phyloP scores from a whole-genome alignment of 2,113 vertebrate genomes.

The Hemiprocne comata region DNA sequence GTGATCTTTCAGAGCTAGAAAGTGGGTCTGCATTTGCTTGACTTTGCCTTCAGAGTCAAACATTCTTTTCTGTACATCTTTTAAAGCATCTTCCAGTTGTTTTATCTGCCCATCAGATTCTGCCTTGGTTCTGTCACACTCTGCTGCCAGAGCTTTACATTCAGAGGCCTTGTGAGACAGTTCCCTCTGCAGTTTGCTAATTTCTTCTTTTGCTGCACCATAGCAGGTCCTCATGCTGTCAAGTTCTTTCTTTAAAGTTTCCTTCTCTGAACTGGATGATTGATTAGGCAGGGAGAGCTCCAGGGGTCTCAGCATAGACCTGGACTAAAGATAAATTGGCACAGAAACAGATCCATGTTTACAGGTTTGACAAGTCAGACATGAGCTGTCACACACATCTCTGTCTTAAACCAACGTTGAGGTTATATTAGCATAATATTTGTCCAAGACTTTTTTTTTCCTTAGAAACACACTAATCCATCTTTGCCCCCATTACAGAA shows the following conservation, averaged over 20 bases:
- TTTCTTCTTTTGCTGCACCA: slow-evolving; percentile 82
- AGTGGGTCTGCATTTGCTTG: slow-evolving; percentile 95
- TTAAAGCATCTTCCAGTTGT: slow-evolving; percentile 91
- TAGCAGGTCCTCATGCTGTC: slow-evolving; percentile 78
- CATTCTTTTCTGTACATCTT: slow-evolving; percentile 98
- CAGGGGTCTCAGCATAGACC: slow-evolving; percentile 81
- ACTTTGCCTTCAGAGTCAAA: slow-evolving; percentile 95
- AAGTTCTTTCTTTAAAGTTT: slow-evolving; percentile 81
- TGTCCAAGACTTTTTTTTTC: background rate
- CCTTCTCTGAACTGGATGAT: slow-evolving; percentile 70
- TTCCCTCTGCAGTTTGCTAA: slow-evolving; percentile 79
- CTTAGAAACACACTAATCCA: background rate
- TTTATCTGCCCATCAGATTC: slow-evolving; percentile 90
- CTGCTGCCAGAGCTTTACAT: slow-evolving; percentile 81
- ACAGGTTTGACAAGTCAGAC: background rate
- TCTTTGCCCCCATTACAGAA: background rate
- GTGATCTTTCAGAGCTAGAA: slow-evolving; percentile 93
- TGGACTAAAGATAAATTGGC: slow-evolving; percentile 64
- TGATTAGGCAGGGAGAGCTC: slow-evolving; percentile 75
- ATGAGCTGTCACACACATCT: background rate
- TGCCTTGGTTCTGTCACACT: slow-evolving; percentile 81
- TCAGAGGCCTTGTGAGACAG: slow-evolving; percentile 84
- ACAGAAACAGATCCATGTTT: background rate
- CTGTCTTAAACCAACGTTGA: background rate
- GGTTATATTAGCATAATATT: background rate